A percentile compares a stretch with the other conserved stretches of the same genome.
Conservation (phyloP, 2,797 vertebrate species). For the Delichon dasypus region DNA sequence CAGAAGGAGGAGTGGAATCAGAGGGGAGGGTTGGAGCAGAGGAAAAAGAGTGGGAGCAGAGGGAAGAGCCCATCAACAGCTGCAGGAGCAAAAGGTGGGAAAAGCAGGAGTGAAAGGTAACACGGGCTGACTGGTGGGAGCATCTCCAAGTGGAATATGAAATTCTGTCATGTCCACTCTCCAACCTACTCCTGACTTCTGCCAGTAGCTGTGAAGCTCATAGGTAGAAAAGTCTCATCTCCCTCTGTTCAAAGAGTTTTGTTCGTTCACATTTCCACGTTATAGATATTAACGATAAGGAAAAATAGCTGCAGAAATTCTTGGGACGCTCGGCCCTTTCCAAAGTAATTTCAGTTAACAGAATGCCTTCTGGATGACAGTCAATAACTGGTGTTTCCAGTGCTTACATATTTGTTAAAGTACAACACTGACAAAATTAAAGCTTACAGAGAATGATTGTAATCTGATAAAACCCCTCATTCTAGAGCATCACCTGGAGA, state of each 20-base stretch:
- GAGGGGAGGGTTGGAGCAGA: background rate
- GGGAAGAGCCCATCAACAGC: background rate
- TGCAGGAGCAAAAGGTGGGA: background rate
- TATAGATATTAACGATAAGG: background rate
- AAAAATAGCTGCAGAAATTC: background rate
- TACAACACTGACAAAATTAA: background rate
- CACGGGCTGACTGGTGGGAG: background rate
- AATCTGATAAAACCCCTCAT: background rate
- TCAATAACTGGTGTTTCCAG: background rate
- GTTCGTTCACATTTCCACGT: background rate
- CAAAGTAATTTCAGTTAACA: background rate
- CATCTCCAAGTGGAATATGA: background rate
- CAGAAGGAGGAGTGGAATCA: background rate
- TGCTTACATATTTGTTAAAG: background rate
- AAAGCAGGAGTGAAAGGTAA: background rate
- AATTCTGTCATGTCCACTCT: background rate
- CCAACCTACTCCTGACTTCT: background rate
- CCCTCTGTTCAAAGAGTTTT: background rate
- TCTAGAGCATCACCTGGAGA: constrained; percentile 85
- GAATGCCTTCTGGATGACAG: background rate
- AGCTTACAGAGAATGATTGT: background rate
- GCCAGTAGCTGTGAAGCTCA: background rate
- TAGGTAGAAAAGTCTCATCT: background rate
- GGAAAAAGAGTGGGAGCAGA: background rate
- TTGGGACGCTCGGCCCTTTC: background rate